Evolutionary conservation across 1,140 invertebrate genomes (phyloP).

Genomic region (Drosophila nannoptera): DNA sequence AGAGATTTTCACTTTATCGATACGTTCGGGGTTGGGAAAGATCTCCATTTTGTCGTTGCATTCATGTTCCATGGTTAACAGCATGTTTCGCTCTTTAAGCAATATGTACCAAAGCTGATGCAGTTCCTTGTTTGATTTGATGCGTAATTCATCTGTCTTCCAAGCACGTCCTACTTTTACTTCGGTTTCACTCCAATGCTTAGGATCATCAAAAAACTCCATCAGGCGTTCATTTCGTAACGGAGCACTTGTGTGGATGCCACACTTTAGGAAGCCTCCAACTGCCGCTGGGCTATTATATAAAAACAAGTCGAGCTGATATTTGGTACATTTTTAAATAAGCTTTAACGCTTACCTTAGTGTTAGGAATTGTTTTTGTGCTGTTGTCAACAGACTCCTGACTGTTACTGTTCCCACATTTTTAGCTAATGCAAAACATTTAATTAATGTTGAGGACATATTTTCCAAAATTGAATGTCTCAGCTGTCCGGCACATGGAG

Average conservation of each 20-base stretch:
- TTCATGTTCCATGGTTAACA: conserved; percentile 96
- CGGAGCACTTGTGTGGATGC: conserved; percentile 46
- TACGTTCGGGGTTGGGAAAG: conserved; percentile 96
- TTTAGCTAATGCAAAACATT: conserved; percentile 67
- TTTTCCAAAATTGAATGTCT: conserved; percentile 27
- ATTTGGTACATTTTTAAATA: background rate
- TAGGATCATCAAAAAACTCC: conserved; percentile 95
- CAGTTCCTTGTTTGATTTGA: conserved; percentile 97
- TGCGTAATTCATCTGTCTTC: conserved; percentile 93
- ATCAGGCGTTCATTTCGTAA: conserved; percentile 81
- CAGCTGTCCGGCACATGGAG: conserved; percentile 22
- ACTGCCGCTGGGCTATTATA: conserved; percentile 43
- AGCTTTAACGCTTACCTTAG: conserved; percentile 35
- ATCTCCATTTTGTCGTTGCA: conserved; percentile 84
- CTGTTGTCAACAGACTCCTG: conserved; percentile 26
- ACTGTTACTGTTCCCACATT: conserved; percentile 35
- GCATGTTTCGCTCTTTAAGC: conserved; percentile 97
- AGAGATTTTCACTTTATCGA: conserved; percentile 95
- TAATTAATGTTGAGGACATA: conserved; percentile 63
- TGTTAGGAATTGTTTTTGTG: conserved; percentile 26
- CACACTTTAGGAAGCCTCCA: conserved; percentile 28
- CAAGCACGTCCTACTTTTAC: conserved; percentile 93
- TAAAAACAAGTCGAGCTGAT: conserved; percentile 40
- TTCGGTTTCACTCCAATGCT: conserved; percentile 90
- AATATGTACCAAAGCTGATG: conserved; percentile 99